Percentiles rank a stretch among this genome's conserved stretches.
Conservation (phyloP, 2,797 vertebrate genomes). For the Etheostoma nigrum region DNA sequence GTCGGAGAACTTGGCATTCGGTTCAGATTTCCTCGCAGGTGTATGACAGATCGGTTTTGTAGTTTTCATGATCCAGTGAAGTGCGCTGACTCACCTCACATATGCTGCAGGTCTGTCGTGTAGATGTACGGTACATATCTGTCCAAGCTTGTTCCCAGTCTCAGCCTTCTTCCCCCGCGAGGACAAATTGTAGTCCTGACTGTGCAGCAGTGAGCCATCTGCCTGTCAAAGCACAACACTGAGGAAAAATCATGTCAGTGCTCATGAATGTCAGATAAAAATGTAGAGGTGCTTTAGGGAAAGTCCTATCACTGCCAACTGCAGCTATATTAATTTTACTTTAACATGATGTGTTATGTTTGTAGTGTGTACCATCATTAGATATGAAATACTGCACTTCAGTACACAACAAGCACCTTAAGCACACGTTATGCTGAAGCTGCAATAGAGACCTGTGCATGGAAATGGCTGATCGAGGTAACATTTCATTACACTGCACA, state of each 20-base stretch:
- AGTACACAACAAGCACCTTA: background rate
- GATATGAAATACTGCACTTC: background rate
- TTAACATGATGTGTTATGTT: slow-evolving; percentile 15
- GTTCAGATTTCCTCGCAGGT: slow-evolving; percentile 43
- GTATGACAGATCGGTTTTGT: slow-evolving; percentile 44
- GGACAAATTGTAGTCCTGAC: slow-evolving; percentile 65
- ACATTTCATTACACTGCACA: background rate
- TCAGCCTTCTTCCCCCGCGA: slow-evolving; percentile 42
- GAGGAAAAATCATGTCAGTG: slow-evolving; percentile 74
- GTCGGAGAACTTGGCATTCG: slow-evolving; percentile 1
- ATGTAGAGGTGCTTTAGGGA: slow-evolving; percentile 40
- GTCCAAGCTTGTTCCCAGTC: slow-evolving; percentile 74
- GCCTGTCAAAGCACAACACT: slow-evolving; percentile 71
- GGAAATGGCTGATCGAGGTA: background rate
- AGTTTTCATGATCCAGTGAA: slow-evolving; percentile 40
- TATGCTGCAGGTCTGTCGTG: slow-evolving; percentile 37
- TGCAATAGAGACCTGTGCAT: background rate
- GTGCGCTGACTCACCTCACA: slow-evolving; percentile 42
- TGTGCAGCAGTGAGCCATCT: slow-evolving; percentile 54
- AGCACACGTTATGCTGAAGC: background rate
- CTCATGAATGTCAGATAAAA: slow-evolving; percentile 67
- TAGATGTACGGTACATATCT: slow-evolving; percentile 60
- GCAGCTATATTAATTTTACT: slow-evolving; percentile 3
- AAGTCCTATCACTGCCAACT: slow-evolving; percentile 50
- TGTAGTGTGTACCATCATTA: slow-evolving; percentile 7